These are phyloP conservation scores for Halocaridina rubra DNA, from an alignment of 2,888 invertebrate genomes.

Conservation along the genomic window DNA sequence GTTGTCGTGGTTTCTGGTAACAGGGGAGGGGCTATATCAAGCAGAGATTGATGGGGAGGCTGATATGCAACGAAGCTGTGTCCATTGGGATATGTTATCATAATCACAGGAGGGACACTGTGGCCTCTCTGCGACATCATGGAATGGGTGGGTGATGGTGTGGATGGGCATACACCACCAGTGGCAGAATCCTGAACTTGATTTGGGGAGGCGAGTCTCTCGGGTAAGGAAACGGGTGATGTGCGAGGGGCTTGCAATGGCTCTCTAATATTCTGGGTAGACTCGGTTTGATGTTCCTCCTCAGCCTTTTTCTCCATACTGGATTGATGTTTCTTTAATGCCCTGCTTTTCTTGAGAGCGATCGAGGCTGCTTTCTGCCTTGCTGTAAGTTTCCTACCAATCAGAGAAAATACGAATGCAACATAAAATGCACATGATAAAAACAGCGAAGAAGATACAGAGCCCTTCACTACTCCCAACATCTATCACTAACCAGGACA, in stretches of 20 bases:
- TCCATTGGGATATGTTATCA: not conserved
- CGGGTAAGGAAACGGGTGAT: slow-evolving; percentile 50
- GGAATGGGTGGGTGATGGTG: slow-evolving; percentile 17
- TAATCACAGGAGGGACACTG: not conserved
- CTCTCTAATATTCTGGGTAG: not conserved
- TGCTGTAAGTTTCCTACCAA: not conserved
- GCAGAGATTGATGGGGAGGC: not conserved
- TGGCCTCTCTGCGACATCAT: not conserved
- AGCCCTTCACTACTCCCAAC: no score
- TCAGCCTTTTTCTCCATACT: not conserved
- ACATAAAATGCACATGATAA: no score
- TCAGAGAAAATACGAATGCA: no score
- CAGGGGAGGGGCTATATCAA: slow-evolving; percentile 52
- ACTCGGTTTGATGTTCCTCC: not conserved
- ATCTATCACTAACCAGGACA: no score
- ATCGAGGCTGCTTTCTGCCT: not conserved
- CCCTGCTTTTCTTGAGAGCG: not conserved
- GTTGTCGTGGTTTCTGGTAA: slow-evolving; percentile 46
- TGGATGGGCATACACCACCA: not conserved
- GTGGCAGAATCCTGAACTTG: not conserved
- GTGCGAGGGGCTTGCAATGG: slow-evolving; percentile 30
- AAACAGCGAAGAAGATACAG: no score
- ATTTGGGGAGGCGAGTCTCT: not conserved
- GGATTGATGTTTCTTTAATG: not conserved
- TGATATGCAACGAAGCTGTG: no score